phyloP scores from a whole-genome alignment of 2,888 invertebrate genomes.

The Uropetala carovei region DNA sequence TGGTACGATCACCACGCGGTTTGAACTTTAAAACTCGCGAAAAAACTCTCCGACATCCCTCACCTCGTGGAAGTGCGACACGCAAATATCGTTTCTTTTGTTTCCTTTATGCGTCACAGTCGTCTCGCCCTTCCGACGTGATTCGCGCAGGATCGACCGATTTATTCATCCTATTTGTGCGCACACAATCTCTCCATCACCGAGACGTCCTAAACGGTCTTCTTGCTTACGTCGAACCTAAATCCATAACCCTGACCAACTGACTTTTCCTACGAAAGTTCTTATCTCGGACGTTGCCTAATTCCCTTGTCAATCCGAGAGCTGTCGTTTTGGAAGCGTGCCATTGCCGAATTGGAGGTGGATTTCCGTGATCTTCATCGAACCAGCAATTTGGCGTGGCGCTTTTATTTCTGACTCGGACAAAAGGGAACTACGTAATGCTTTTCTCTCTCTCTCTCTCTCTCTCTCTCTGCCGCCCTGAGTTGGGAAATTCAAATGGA shows the following conservation, averaged over 20 bases:
- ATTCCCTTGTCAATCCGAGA: too few species aligned
- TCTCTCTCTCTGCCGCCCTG: neutral
- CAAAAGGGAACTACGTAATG: slow-evolving; percentile 11
- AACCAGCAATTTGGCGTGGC: slow-evolving; percentile 10
- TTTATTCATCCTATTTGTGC: neutral
- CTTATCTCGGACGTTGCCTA: neutral
- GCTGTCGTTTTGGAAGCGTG: neutral
- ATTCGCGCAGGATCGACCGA: neutral
- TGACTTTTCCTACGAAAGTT: neutral
- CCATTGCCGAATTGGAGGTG: slow-evolving; percentile 20
- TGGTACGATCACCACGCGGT: too few species aligned
- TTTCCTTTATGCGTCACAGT: neutral
- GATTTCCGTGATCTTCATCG: slow-evolving; percentile 29
- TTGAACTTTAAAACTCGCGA: too few species aligned
- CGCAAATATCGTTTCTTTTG: too few species aligned
- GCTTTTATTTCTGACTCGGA: neutral
- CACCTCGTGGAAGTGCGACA: too few species aligned
- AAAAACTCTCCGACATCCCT: too few species aligned
- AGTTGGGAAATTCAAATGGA: neutral
- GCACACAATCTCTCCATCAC: neutral
- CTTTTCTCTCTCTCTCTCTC: neutral
- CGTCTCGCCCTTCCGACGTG: neutral
- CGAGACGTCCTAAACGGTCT: neutral
- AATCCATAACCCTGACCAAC: neutral
- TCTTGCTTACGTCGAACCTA: neutral